Evolutionary conservation across 2,113 vertebrate species (phyloP), one percentile per base, ranked within the genome.

Genomic region (Nesogale talazaci): DNA sequence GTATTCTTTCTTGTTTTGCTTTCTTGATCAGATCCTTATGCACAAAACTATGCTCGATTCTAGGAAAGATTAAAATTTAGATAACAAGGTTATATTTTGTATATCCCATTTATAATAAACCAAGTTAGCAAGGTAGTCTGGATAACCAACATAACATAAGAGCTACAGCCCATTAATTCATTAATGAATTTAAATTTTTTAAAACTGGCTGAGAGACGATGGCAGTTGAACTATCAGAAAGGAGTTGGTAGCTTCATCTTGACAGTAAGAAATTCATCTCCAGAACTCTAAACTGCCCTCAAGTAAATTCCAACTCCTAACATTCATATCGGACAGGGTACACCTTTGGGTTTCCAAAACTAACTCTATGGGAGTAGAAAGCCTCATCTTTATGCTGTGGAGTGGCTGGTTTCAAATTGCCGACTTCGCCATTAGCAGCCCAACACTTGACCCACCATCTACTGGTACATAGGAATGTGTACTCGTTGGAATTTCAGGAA

Each of bases 101-200:
- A 36, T 15, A 2, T 90, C 19, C 75, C 23, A 6, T 52, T 86
- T 65, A 61, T 86, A 57, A 59, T 72, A 87, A 69, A 40, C 25
- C 42, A n/a, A 83, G 25, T 88, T 88, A 88, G 59, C 70, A 75
- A 86, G 88, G 46, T 82, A 85, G 61, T n/a, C 72, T 89, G 61
- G 8, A 19, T 23, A 89, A 75, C 36, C 3, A 65, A 74, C 22
- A 3, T 90, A 56, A 72, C 36, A 75, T 90, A 56, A 72, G 34
- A 79, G 63, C 20, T 83, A 40, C 29, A 52, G 88, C 67, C 19
- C 25, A 59, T 34, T 92, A 85, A 42, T 40, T 22, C 14, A n/a
- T 59, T 90, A 65, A 88, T 78, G 34, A 77, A 42, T 88, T 90
- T 75, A 87, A 59, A 89, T 36, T 86, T 27, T 34, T 25, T 46